Conservation (phyloP, 2,113 vertebrate genomes). For the Phrynocephalus versicolor region DNA sequence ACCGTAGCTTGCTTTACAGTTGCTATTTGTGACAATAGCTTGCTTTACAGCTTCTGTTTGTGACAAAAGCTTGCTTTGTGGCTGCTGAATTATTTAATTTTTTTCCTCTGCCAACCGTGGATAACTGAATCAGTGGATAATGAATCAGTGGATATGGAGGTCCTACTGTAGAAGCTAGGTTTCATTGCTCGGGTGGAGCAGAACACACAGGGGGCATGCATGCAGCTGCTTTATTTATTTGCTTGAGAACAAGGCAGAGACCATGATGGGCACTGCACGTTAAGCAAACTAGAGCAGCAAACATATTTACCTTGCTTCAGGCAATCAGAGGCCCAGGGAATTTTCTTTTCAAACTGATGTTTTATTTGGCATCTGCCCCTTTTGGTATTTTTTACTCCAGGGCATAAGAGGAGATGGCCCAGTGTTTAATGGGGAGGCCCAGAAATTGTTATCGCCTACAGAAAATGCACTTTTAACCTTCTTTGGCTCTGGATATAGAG, state of each 20-base stretch:
- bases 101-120: no score
- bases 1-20: no score
- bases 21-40: no score
- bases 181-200: background rate
- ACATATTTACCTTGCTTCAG: slow-evolving; percentile 1
- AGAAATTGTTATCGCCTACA: background rate
- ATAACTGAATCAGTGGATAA: no score
- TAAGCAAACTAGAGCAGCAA: background rate
- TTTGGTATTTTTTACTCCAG: background rate
- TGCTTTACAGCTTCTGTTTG: no score
- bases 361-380: background rate
- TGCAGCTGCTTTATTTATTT: background rate
- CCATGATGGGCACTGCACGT: background rate
- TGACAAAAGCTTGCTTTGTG: no score
- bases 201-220: background rate
- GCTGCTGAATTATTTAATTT: no score
- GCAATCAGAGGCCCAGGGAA: background rate
- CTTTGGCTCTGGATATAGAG: no score
- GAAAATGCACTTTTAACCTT: background rate
- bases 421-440: background rate
- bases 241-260: background rate
- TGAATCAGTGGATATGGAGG: no score
- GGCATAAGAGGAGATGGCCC: background rate
- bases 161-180: no score
- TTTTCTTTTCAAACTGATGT: background rate